phyloP scores from a whole-genome alignment of 2,888 invertebrate genomes.

The Acronicta alni region DNA sequence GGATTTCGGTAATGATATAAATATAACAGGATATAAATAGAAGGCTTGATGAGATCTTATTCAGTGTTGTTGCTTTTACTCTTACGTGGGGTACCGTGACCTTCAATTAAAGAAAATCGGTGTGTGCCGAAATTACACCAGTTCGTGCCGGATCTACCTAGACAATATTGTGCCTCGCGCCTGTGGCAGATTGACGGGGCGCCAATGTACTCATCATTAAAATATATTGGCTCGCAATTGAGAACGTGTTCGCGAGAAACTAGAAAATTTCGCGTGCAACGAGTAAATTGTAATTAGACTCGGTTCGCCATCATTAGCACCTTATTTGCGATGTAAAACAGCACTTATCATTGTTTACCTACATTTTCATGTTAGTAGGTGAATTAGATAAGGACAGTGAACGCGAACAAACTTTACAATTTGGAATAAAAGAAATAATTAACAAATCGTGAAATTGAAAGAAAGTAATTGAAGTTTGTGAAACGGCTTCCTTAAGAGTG shows the following conservation, averaged over 20 bases:
- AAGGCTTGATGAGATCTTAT: slow-evolving; percentile 72
- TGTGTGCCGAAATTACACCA: slow-evolving; percentile 68
- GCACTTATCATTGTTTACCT: slow-evolving; percentile 67
- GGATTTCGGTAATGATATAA: slow-evolving; percentile 75
- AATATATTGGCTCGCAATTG: slow-evolving; percentile 66
- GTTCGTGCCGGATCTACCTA: slow-evolving; percentile 69
- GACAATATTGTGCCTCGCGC: slow-evolving; percentile 61
- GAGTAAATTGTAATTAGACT: slow-evolving; percentile 64
- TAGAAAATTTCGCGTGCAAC: slow-evolving; percentile 52
- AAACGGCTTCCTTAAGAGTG: slow-evolving; percentile 59
- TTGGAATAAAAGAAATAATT: background rate
- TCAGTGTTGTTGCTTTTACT: slow-evolving; percentile 52
- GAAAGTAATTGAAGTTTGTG: slow-evolving; percentile 36
- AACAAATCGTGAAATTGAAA: slow-evolving; percentile 3
- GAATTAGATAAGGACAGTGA: slow-evolving; percentile 75
- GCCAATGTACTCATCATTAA: slow-evolving; percentile 66
- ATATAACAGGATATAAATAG: slow-evolving; percentile 81
- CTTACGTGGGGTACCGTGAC: slow-evolving; percentile 78
- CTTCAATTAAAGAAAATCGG: slow-evolving; percentile 75
- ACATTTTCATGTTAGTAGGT: slow-evolving; percentile 77
- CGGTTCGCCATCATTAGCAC: slow-evolving; percentile 51
- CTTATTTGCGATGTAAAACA: slow-evolving; percentile 67
- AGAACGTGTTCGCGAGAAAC: slow-evolving; percentile 53
- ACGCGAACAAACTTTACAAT: slow-evolving; percentile 63
- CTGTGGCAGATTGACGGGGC: slow-evolving; percentile 68